Evolutionary conservation across 2,113 vertebrate genomes (phyloP).

Genomic region (Sinocyclocheilus grahami): DNA sequence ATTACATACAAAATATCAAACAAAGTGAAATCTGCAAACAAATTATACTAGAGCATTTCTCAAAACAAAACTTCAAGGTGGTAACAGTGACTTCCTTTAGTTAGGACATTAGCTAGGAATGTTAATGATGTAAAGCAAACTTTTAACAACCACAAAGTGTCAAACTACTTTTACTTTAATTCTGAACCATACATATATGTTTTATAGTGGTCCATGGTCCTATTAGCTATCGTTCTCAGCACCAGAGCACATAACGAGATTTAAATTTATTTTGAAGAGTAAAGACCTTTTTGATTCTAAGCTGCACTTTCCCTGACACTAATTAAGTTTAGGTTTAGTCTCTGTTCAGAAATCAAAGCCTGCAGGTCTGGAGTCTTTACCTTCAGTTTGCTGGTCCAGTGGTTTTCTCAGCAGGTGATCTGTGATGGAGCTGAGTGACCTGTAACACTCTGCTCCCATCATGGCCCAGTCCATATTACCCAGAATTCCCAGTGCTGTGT

Average conservation of each 20-base stretch:
- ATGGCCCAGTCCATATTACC: slow-evolving; percentile 91
- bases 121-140: background rate
- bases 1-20: background rate
- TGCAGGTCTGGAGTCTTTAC: slow-evolving; percentile 64
- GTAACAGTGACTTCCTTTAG: background rate
- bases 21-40: background rate
- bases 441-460: slow-evolving; percentile 80
- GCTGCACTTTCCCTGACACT: background rate
- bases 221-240: background rate
- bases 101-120: background rate
- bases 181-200: background rate
- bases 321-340: slow-evolving; percentile 8
- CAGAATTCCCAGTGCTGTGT: slow-evolving; percentile 84
- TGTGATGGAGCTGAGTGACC: slow-evolving; percentile 81
- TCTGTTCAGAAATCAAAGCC: background rate
- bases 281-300: background rate
- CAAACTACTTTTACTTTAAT: background rate
- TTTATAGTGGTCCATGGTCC: background rate
- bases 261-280: background rate
- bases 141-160: background rate
- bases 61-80: background rate
- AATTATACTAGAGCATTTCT: background rate
- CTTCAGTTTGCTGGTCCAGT: slow-evolving; percentile 84
- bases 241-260: background rate
- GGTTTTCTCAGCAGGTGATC: slow-evolving; percentile 91